Evolutionary conservation across 2,113 vertebrate species (phyloP).

Genomic region (Ammodramus savannarum): DNA sequence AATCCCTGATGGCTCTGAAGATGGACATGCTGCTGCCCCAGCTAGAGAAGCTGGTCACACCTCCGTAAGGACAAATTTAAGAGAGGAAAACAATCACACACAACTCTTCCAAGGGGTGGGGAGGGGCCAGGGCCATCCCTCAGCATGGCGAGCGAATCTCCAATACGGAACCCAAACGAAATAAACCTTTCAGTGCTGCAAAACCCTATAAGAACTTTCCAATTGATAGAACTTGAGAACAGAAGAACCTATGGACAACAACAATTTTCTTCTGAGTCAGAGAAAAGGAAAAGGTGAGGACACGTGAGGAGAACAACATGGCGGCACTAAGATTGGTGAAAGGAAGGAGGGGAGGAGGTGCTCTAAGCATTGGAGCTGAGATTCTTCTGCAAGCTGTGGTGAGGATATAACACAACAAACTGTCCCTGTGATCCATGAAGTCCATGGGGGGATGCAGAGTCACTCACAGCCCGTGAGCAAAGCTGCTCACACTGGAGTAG

Average conservation of each 20-base stretch:
- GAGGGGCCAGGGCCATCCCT: rapidly evolving
- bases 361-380: neutral
- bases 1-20: neutral
- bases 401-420: neutral
- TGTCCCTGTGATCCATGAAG: neutral
- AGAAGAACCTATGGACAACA: neutral
- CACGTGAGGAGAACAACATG: neutral
- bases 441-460: too few species aligned
- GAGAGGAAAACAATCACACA: rapidly evolving
- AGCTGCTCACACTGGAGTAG: rapidly evolving
- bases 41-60: neutral
- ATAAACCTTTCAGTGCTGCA: neutral
- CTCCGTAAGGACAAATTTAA: neutral
- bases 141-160: rapidly evolving
- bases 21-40: neutral
- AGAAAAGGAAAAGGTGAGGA: neutral
- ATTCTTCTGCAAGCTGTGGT: neutral
- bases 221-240: neutral
- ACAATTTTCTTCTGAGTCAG: neutral
- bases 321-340: neutral
- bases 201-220: neutral
- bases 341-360: neutral
- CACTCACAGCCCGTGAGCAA: rapidly evolving
- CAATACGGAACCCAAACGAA: rapidly evolving
- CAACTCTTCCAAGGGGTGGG: neutral